Conservation (phyloP, 2,113 vertebrate species). For the Ochotona curzoniae region DNA sequence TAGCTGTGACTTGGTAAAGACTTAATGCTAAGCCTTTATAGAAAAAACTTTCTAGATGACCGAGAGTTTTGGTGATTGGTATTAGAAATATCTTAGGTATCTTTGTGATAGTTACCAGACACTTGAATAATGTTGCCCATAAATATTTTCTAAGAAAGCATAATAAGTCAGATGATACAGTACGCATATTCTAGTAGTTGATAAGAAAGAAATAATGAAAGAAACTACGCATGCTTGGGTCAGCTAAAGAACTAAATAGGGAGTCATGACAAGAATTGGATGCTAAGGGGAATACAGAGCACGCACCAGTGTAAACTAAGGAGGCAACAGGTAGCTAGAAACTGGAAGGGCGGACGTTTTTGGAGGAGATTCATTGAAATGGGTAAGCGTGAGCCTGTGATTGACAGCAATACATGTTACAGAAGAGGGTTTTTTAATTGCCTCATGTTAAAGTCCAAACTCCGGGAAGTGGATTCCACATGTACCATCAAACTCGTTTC, state of each 20-base stretch:
- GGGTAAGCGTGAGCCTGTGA: neutral
- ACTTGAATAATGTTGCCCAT: neutral
- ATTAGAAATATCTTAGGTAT: conserved; percentile 22
- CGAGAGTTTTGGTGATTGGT: neutral
- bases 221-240: neutral
- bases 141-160: conserved; percentile 44
- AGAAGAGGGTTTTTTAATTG: neutral
- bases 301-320: neutral
- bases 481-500: neutral
- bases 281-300: neutral
- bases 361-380: neutral
- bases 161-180: neutral
- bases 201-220: neutral
- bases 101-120: neutral
- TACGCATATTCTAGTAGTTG: neutral
- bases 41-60: conserved; percentile 31
- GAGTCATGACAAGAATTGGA: neutral
- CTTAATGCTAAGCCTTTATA: conserved; percentile 46
- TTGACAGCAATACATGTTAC: neutral
- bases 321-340: neutral
- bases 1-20: conserved; percentile 41
- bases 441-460: neutral
- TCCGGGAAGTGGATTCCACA: accelerated
- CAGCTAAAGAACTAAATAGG: neutral
- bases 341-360: neutral